phyloP scores from a whole-genome alignment of 2,888 invertebrate species.

The Polydesmus complanatus region DNA sequence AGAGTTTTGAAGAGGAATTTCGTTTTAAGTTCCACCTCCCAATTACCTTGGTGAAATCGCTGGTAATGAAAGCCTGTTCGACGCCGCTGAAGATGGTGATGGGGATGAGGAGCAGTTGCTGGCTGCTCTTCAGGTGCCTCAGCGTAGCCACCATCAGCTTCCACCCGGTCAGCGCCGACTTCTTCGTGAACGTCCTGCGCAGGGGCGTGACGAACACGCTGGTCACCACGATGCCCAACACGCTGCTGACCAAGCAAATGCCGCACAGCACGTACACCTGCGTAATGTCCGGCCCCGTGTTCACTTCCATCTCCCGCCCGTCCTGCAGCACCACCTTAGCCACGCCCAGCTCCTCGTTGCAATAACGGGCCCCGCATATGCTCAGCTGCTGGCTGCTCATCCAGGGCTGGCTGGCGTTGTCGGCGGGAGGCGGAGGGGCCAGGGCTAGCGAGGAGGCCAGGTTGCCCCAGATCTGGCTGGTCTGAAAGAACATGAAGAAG shows the following conservation, averaged over 20 bases:
- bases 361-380: constrained; percentile 10
- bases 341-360: not conserved
- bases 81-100: constrained; percentile 93
- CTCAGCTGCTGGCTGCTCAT: not conserved
- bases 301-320: too few relatives aligned
- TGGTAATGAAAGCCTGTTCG: constrained; percentile 92
- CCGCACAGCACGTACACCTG: constrained; percentile 9
- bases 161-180: not conserved
- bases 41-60: constrained; percentile 40
- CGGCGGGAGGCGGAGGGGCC: not conserved
- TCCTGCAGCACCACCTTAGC: not conserved
- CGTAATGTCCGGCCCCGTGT: not conserved
- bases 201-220: constrained; percentile 12
- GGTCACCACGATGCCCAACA: constrained; percentile 7
- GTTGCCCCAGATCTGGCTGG: constrained; percentile 16
- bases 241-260: constrained; percentile 4
- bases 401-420: not conserved
- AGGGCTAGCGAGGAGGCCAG: constrained; percentile 14
- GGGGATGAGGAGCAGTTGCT: constrained; percentile 83
- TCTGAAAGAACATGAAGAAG: constrained; percentile 15
- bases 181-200: not conserved
- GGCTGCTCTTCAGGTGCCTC: constrained; percentile 82
- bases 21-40: too few relatives aligned
- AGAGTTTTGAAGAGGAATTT: too few relatives aligned
- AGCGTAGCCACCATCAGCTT: constrained; percentile 31